phyloP scores from a whole-genome alignment of 2,113 vertebrate species.

The Myxocyprinus asiaticus region DNA sequence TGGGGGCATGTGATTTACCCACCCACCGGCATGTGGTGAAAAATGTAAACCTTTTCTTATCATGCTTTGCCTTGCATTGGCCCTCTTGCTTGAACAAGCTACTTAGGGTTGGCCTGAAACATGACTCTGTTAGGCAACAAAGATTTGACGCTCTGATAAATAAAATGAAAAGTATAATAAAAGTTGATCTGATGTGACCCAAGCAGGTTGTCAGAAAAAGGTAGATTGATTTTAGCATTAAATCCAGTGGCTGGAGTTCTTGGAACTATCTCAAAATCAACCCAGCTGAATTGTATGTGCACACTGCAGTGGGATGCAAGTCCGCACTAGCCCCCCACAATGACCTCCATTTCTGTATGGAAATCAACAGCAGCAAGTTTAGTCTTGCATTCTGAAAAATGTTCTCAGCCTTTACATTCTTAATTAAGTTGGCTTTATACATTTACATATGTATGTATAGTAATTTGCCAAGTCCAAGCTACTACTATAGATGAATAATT shows the following conservation, averaged over 20 bases:
- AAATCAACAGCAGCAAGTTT: neutral
- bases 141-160: neutral
- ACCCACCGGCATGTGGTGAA: neutral
- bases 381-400: slow-evolving; percentile 19
- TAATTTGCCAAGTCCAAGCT: too few relatives aligned
- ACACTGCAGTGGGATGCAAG: slow-evolving; percentile 3
- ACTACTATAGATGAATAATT: too few relatives aligned
- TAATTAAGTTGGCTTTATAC: neutral
- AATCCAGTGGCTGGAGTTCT: neutral
- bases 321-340: slow-evolving; percentile 1
- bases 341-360: neutral
- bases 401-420: neutral
- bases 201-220: neutral
- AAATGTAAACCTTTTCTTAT: too few relatives aligned
- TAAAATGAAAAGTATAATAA: neutral
- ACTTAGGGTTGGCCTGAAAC: neutral
- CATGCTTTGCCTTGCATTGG: neutral
- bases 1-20: neutral
- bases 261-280: neutral
- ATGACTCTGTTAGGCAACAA: neutral
- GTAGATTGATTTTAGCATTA: neutral
- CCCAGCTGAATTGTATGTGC: neutral
- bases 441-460: neutral
- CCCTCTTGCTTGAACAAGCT: slow-evolving; percentile 14
- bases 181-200: neutral